Percentiles rank a stretch among this genome's conserved stretches.
Evolutionary conservation across 1,140 invertebrate species (phyloP).

Genomic region (Lysiphlebus fabarum): DNA sequence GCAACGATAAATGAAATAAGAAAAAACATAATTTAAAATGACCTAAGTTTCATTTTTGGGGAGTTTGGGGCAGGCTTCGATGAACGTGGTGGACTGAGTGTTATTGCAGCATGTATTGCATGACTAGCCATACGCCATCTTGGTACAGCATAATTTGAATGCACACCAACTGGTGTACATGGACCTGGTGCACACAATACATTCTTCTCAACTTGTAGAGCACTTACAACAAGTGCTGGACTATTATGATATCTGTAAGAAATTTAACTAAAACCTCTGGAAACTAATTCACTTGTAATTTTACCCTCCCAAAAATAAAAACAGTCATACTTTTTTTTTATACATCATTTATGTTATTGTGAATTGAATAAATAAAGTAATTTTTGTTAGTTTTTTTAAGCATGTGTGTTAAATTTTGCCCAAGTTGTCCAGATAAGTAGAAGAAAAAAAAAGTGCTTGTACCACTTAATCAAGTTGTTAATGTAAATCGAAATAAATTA

Average conservation of each 20-base stretch:
- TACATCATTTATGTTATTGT: no score
- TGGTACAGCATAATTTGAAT: constrained; percentile 49
- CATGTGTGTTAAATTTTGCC: no score
- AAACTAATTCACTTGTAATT: no score
- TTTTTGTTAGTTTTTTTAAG: no score
- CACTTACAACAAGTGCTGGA: constrained; percentile 88
- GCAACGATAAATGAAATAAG: constrained; percentile 1
- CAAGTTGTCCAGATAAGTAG: no score
- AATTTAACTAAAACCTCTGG: constrained; percentile 50
- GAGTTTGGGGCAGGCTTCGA: constrained; percentile 69
- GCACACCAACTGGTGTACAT: constrained; percentile 54
- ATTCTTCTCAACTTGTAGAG: constrained; percentile 89
- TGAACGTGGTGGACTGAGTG: constrained; percentile 52
- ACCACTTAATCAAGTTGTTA: no score
- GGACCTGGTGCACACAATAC: constrained; percentile 83
- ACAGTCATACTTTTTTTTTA: no score
- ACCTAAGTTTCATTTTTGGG: constrained; percentile 90
- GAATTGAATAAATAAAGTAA: no score
- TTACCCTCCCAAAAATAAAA: no score
- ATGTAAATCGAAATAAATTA: no score
- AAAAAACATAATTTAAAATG: constrained; percentile 40
- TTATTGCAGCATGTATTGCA: constrained; percentile 56
- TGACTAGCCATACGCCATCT: constrained; percentile 57
- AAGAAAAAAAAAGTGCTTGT: no score
- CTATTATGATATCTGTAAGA: constrained; percentile 81